phyloP scores from a whole-genome alignment of 2,797 vertebrate genomes.

The Tapirus indicus region DNA sequence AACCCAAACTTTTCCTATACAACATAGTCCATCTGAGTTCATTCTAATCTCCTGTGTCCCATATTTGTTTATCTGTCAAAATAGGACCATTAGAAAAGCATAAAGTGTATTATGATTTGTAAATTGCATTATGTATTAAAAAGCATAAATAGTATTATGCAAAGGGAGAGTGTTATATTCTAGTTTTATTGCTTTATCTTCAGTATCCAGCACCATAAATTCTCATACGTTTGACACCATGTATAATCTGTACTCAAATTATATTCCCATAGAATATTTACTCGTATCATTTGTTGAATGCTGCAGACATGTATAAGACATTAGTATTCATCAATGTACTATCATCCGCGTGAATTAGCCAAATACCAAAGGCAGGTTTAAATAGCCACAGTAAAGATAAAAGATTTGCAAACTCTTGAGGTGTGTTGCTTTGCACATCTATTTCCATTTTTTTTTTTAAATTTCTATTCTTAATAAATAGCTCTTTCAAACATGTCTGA shows the following conservation, averaged over 20 bases:
- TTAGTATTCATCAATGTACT: background rate
- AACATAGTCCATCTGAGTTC: background rate
- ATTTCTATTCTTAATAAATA: background rate
- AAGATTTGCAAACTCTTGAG: background rate
- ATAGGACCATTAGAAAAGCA: background rate
- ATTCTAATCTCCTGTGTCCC: background rate
- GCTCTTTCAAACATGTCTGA: background rate
- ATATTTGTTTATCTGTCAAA: background rate
- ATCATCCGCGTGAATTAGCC: background rate
- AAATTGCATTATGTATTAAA: background rate
- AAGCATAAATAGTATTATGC: background rate
- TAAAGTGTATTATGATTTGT: background rate
- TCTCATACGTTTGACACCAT: background rate
- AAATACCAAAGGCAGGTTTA: background rate
- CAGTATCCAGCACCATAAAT: background rate
- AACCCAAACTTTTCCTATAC: background rate
- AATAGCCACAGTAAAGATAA: background rate
- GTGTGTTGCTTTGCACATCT: background rate
- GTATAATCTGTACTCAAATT: background rate
- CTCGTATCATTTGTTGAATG: background rate
- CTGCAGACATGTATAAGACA: background rate
- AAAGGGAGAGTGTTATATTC: background rate
- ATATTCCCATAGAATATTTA: background rate
- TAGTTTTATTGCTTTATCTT: background rate
- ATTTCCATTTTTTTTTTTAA: background rate